phyloP scores from a whole-genome alignment of 2,888 invertebrate species.

The Spicauda simplicius region DNA sequence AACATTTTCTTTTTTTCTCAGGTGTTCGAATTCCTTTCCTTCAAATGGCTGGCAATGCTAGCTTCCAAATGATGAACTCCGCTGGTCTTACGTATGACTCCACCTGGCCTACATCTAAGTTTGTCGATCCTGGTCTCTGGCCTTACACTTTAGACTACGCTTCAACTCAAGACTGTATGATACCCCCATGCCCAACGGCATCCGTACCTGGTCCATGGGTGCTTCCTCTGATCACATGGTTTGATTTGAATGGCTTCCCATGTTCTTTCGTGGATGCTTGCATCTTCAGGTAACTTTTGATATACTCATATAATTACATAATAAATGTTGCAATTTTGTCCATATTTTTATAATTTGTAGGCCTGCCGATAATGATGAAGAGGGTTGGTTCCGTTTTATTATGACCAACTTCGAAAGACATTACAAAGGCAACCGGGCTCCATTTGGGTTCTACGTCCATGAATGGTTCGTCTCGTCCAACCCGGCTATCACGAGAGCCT shows the following conservation, averaged over 20 bases:
- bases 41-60: conserved; percentile 82
- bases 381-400: conserved; percentile 84
- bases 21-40: conserved; percentile 84
- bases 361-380: conserved; percentile 60
- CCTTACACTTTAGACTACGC: conserved; percentile 88
- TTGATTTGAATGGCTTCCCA: conserved; percentile 66
- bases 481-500: conserved; percentile 76
- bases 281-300: conserved; percentile 66
- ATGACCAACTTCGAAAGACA: conserved; percentile 86
- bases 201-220: conserved; percentile 87
- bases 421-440: conserved; percentile 86
- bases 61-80: conserved; percentile 82
- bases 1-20: conserved; percentile 44
- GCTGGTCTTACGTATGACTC: conserved; percentile 85
- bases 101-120: conserved; percentile 83
- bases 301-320: background rate
- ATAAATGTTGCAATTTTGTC: no score
- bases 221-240: conserved; percentile 86
- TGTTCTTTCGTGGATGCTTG: conserved; percentile 87
- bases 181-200: conserved; percentile 84
- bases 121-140: conserved; percentile 80
- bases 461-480: conserved; percentile 84
- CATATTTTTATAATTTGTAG: conserved; percentile 44
- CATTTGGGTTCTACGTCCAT: conserved; percentile 88
- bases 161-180: conserved; percentile 82